Base-by-base conservation (phyloP, 2,113 vertebrate genomes). In the Syrrhaptes paradoxus region DNA sequence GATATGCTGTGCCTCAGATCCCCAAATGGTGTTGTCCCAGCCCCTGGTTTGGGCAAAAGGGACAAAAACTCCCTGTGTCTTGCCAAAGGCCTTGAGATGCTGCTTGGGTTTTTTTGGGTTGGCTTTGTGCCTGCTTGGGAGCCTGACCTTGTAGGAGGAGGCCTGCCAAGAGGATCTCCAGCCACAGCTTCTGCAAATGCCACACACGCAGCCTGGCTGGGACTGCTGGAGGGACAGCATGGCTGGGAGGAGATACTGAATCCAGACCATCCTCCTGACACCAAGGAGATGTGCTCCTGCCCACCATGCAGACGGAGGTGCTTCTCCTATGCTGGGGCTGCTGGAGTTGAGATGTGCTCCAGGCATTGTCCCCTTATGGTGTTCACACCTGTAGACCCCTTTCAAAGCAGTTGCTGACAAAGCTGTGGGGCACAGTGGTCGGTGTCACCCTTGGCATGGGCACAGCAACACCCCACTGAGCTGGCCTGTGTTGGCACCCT, bases 141-240 rank as follows among this genome's bases (percentile, higher is more conserved):
- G 83, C 57, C 70, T 87, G 85, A 78, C 70, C 52, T 92, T 62
- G 74, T 57, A 92, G 82, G 66, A 79, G 65, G 78, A 95, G 52
- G 57, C 66, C 81, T 87, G 81, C 88, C 93, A 85, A 82, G 62
- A 75, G 58, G 52, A 78, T 82, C 48, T 85, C n/a, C 72, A 59
- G 76, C 45, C 1, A 0, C 67, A 79, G 48, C 45, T 82, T 85
- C 91, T 88, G 58, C 78, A 93, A 59, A 90, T 87, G 71, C 75
- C 75, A 65, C 58, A 48, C 36, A 51, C 0, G 0, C 12, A 79
- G 49, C 72, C 59, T 88, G 66, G 45, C 66, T 1, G 4, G 78
- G 71, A 10, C 74, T 46, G 70, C 29, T 54, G 82, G 62, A 74
- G 48, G 52, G 38, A 20, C 68, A 90, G 52, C 36, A 14, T 11